Evolutionary conservation across 2,113 vertebrate genomes (phyloP).

Genomic region (Acanthisitta chloris): DNA sequence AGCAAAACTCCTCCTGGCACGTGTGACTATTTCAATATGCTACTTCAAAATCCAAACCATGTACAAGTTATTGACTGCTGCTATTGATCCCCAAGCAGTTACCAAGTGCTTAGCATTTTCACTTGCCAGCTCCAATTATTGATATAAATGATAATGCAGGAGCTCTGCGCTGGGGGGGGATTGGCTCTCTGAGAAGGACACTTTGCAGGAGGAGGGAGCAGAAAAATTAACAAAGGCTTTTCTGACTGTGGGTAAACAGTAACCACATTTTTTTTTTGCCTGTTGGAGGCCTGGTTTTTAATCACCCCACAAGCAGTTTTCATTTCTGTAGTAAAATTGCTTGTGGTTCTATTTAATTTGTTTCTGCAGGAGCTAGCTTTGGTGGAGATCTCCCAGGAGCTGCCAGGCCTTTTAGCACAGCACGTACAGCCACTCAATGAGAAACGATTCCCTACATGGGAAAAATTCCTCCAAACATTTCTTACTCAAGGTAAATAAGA

Average conservation of each 20-base stretch:
- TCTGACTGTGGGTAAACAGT: constrained; percentile 84
- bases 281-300: constrained; percentile 84
- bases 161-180: background rate
- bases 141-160: constrained; percentile 32
- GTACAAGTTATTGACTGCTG: constrained; percentile 23
- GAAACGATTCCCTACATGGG: constrained; percentile 87
- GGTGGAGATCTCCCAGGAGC: constrained; percentile 85
- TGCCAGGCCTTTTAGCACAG: constrained; percentile 86
- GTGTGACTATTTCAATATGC: constrained; percentile 2
- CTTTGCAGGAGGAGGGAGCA: constrained; percentile 33
- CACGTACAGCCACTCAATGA: constrained; percentile 83
- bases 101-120: constrained; percentile 53
- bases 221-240: constrained; percentile 75
- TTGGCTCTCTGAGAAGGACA: background rate
- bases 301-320: constrained; percentile 85
- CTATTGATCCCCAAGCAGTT: constrained; percentile 43
- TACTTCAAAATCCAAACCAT: constrained; percentile 8
- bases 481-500: constrained; percentile 90
- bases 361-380: constrained; percentile 85
- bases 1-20: background rate
- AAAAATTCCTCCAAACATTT: constrained; percentile 87
- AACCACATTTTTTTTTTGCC: constrained; percentile 78
- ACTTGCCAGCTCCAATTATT: constrained; percentile 44
- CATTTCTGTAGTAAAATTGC: constrained; percentile 85
- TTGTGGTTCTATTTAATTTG: constrained; percentile 83